Conservation (phyloP, 2,113 vertebrate species). For the Eptatretus burgeri region DNA sequence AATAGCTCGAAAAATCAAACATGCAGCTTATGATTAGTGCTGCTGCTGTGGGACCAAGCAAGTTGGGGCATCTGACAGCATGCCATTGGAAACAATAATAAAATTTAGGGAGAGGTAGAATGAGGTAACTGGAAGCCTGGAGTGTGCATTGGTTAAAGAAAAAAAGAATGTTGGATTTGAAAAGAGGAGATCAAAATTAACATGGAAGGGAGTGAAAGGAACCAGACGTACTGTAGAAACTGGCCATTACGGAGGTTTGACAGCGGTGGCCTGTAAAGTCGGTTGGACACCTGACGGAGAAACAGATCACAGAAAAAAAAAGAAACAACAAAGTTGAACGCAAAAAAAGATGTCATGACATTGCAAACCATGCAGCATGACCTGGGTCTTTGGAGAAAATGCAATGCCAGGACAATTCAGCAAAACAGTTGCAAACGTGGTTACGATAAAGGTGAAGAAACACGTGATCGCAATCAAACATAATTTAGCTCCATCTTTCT, state of each 20-base stretch:
- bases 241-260: conserved; percentile 99
- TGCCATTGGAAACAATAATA: too few relatives aligned
- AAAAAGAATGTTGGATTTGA: conserved; percentile 22
- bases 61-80: too few relatives aligned
- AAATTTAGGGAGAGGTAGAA: too few relatives aligned
- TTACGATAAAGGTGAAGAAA: too few relatives aligned
- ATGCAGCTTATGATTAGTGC: too few relatives aligned
- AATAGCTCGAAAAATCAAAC: conserved; percentile 26
- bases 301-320: conserved; percentile 26
- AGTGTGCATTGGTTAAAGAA: conserved; percentile 9
- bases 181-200: conserved; percentile 17
- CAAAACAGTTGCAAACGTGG: too few relatives aligned
- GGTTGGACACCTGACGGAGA: conserved; percentile 92
- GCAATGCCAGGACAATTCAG: too few relatives aligned
- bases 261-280: conserved; percentile 99
- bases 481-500: too few relatives aligned
- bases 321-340: conserved; percentile 8
- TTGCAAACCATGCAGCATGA: not conserved
- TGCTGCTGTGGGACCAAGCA: too few relatives aligned
- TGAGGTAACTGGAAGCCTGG: too few relatives aligned
- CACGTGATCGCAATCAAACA: too few relatives aligned
- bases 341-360: conserved; percentile 1
- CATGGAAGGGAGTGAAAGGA: conserved; percentile 41
- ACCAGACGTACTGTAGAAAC: conserved; percentile 99
- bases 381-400: not conserved